phyloP scores from a whole-genome alignment of 2,113 vertebrate genomes.

The Tragelaphus imberbis region DNA sequence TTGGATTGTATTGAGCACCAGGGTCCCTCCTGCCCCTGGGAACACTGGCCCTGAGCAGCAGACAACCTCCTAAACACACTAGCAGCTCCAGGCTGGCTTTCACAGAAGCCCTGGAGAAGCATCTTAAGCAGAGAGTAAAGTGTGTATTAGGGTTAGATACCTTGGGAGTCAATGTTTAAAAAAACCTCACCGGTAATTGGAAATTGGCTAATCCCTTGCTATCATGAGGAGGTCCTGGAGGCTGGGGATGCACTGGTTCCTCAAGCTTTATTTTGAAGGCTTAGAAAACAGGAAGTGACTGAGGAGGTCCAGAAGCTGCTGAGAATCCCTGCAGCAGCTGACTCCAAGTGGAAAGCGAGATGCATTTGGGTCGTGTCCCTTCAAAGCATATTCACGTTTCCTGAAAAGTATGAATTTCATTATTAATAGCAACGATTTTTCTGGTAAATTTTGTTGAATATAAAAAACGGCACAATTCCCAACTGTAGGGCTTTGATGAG shows the following conservation, averaged over 20 bases:
- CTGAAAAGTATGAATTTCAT: not conserved
- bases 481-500: not conserved
- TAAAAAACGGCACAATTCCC: not conserved
- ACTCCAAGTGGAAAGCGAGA: not conserved
- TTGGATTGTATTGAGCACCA: not conserved
- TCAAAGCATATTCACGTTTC: not conserved
- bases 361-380: not conserved
- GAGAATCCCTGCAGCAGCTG: not conserved
- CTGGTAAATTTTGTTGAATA: not conserved
- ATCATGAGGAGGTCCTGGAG: not conserved
- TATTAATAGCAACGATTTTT: not conserved
- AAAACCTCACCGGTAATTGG: not conserved
- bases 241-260: not conserved
- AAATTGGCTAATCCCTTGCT: slow-evolving; percentile 2
- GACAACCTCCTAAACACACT: not conserved
- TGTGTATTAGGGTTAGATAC: not conserved
- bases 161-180: not conserved
- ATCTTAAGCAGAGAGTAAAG: not conserved
- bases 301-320: not conserved
- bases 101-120: not conserved
- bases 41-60: too few relatives aligned
- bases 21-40: not conserved
- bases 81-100: fast-evolving
- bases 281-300: not conserved
- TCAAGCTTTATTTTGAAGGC: not conserved